Base-by-base conservation (phyloP, 1,140 invertebrate species). In the Subanguina moxae region DNA sequence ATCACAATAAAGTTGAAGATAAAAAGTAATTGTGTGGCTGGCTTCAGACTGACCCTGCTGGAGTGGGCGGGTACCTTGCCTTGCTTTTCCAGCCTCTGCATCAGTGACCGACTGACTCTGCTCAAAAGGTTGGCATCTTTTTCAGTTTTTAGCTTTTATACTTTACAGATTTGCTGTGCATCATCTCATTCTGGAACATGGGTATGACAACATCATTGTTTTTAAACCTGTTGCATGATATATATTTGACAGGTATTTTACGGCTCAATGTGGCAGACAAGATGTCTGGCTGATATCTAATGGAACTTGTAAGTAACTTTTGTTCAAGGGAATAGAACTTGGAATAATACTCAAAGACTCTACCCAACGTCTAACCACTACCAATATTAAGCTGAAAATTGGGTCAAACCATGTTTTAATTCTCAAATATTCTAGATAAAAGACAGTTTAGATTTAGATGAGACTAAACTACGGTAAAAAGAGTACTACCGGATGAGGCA, bases 201-300 rank as follows among this genome's bases (percentile, higher is more conserved):
- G 74, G 17, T 75, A 75, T 38, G 3, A 38, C 32, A 38, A n/a
- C 32, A 38, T 38, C 11, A 38, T 11, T 38, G 11, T 38, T 38
- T 38, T 38, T 38, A 5, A 38, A 11, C 32, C 11, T 38, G 3
- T 38, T 38, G n/a, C n/a, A n/a, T 38, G 3, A 38, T 38, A 38
- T 5, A 38, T 5, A 38, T 5, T 5, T 38, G 3, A 38, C 32
- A 38, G 32, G 11, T 38, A 38, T 61, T 77, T 73, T 57, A 75
- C 74, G 19, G 74, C 74, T 43, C 71, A 75, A 61, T 58, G 65
- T 9, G 68, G 64, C 52, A 57, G 71, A 23, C 56, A 75, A 30
- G 75, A 75, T 68, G 75, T 75, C 23, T 75, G 74, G 74, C 45
- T 75, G 15, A 75, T 75, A 58, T 73, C 74, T 15, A 75, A 75